Base-by-base conservation (phyloP, 1,140 invertebrate species). In the Maconellicoccus hirsutus region DNA sequence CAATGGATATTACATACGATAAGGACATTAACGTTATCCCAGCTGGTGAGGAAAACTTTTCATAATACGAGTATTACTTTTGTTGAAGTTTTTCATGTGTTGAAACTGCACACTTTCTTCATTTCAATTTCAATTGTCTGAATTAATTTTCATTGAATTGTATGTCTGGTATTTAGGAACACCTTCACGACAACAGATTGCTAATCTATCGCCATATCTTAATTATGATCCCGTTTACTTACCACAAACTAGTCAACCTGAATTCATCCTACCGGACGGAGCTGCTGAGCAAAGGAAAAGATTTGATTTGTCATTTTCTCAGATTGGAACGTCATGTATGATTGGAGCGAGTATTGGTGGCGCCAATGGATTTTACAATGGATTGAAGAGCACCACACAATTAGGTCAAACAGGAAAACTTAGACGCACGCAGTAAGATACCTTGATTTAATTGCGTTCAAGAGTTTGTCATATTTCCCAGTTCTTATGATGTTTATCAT, bases 251-350 rank as follows among this genome's bases (percentile, higher is more conserved):
- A 85, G 84, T 76, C 90, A 94, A 76, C 92, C 93, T 70, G 92
- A 97, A 82, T 97, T 92, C 76, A 92, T 98, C 76, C 93, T 96
- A 76, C 89, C 93, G 33, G 94, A 96, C 80, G 92, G 91, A 70
- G 86, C 86, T n/a, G 84, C 82, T 27, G 33, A 70, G 10, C 87
- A 89, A 76, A 79, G 92, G 79, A 92, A 91, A 25, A 80, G 91
- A 70, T 92, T 94, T 78, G 92, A 94, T 81, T 80, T 95, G 70
- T 93, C 93, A 16, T 93, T 98, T 79, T 92, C 91, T 73, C 92
- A 96, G 79, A 96, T 98, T 76, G 95, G 95, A 75, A 89, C 87
- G 75, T 89, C 89, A 39, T 91, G 88, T 75, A 89, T 94, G 84
- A 78, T 86, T 74, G 94, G 93, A 72, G 92, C 89, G 75, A 85